Evolutionary conservation across 2,797 vertebrate species (phyloP).

Genomic region (Rhyacichthys aspro): DNA sequence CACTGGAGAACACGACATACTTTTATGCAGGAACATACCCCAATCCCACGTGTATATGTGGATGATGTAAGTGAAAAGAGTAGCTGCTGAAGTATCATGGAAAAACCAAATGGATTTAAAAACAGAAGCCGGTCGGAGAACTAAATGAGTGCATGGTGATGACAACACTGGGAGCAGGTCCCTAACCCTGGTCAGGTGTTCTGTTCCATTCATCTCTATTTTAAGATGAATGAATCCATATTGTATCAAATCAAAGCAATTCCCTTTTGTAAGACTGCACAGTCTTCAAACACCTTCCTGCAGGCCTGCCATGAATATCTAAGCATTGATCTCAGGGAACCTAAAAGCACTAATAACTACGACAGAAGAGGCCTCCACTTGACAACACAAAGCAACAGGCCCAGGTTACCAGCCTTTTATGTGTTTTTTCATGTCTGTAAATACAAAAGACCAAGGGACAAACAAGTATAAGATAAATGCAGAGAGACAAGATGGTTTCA

Average conservation of each 20-base stretch:
- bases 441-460: slow-evolving; percentile 51
- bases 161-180: background rate
- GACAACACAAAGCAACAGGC: slow-evolving; percentile 63
- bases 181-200: slow-evolving; percentile 12
- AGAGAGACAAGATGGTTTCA: background rate
- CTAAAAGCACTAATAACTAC: slow-evolving; percentile 59
- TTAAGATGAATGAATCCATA: slow-evolving; percentile 45
- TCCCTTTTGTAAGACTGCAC: slow-evolving; percentile 54
- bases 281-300: slow-evolving; percentile 74
- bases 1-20: too few relatives aligned
- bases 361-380: slow-evolving; percentile 51
- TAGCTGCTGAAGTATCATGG: too few relatives aligned
- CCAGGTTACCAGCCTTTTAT: slow-evolving; percentile 62
- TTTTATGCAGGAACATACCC: too few relatives aligned
- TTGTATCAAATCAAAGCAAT: slow-evolving; percentile 64
- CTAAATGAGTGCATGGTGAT: too few relatives aligned
- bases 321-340: slow-evolving; percentile 68
- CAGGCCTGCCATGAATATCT: slow-evolving; percentile 67
- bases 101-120: too few relatives aligned
- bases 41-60: too few relatives aligned
- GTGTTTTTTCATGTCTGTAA: slow-evolving; percentile 42
- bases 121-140: too few relatives aligned
- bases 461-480: slow-evolving; percentile 30
- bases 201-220: slow-evolving; percentile 21
- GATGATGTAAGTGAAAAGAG: too few relatives aligned